Evolutionary conservation across 2,888 invertebrate species (phyloP).

Genomic region (Protodeltote pygarga): DNA sequence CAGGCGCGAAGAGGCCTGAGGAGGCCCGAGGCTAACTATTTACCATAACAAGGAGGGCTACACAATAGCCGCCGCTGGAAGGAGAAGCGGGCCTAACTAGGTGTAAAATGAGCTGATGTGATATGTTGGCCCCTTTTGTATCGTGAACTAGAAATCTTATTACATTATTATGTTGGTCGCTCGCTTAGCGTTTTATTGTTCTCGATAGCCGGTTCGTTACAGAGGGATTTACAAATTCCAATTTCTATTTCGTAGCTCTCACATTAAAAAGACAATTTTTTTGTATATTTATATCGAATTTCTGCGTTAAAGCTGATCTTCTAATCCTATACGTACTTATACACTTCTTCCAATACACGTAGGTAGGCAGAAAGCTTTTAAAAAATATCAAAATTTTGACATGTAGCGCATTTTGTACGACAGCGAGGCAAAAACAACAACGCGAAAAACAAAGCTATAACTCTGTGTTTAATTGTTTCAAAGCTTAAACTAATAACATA

Average conservation of each 20-base stretch:
- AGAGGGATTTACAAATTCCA: constrained; percentile 15
- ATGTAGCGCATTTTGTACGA: no score
- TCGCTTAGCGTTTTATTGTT: constrained; percentile 33
- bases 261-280: neutral
- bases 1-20: constrained; percentile 54
- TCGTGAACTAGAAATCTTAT: constrained; percentile 43
- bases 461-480: no score
- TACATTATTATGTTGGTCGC: constrained; percentile 19
- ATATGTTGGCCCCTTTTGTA: constrained; percentile 56
- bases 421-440: no score
- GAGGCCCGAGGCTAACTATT: constrained; percentile 69
- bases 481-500: no score
- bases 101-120: constrained; percentile 72
- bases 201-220: constrained; percentile 16
- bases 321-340: no score
- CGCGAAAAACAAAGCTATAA: no score
- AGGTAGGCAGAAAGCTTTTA: no score
- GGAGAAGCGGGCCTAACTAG: constrained; percentile 72
- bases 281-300: neutral
- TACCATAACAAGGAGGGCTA: constrained; percentile 77
- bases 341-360: no score
- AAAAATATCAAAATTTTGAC: no score
- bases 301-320: neutral
- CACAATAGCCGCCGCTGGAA: constrained; percentile 45
- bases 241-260: neutral